Conservation (phyloP, 2,797 vertebrate species). For the Coregonus suidteri region DNA sequence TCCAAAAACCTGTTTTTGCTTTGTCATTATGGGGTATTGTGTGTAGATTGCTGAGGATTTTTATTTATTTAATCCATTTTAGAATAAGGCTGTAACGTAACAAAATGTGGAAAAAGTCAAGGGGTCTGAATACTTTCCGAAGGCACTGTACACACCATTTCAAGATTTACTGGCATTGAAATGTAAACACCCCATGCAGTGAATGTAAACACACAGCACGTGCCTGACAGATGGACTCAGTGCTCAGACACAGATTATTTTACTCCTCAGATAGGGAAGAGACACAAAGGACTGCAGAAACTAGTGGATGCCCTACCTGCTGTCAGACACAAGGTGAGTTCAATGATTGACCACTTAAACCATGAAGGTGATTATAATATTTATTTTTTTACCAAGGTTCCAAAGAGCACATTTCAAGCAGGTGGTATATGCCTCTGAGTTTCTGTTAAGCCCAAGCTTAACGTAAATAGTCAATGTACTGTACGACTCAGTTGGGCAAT, state of each 20-base stretch:
- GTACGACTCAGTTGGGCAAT: neutral
- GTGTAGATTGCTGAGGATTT: no score
- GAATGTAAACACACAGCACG: neutral
- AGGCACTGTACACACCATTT: neutral
- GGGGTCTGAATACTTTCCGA: no score
- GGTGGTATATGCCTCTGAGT: neutral
- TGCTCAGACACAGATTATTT: neutral
- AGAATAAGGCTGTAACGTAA: no score
- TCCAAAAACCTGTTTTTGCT: no score
- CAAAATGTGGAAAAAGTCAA: no score
- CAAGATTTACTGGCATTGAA: neutral
- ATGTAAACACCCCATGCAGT: neutral
- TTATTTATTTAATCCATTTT: no score
- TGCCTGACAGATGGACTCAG: neutral
- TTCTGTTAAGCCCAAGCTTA: neutral
- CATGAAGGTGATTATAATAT: neutral
- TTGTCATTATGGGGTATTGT: no score
- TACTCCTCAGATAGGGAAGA: constrained; percentile 82
- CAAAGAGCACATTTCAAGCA: neutral
- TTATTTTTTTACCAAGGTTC: neutral
- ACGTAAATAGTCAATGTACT: neutral
- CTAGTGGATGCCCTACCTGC: constrained; percentile 88
- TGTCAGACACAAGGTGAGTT: constrained; percentile 88
- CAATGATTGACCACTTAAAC: neutral
- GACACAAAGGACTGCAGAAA: constrained; percentile 85